Evolutionary conservation across 2,888 invertebrate species (phyloP), one percentile per base, ranked within the genome.

Genomic region (Dexiosoma caninum): DNA sequence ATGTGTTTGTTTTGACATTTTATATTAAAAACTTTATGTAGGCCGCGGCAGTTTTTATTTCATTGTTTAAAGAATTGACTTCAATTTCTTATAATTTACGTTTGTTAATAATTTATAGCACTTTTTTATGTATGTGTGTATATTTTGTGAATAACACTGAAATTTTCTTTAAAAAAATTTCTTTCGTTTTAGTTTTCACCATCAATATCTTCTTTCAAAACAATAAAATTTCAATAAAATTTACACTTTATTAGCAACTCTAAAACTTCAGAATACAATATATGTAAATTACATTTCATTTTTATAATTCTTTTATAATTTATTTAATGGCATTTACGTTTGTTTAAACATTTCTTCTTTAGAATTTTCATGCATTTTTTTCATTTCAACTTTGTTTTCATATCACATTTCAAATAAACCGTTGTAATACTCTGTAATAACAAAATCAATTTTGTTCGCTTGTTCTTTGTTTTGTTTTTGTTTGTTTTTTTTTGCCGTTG

Each of bases 351-450:
- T 30, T 30, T 35, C 23, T 55, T 55, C 27, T 16, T 21, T 5
- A n/a, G n/a, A n/a, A n/a, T n/a, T n/a, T n/a, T n/a, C n/a, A n/a
- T n/a, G n/a, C n/a, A 23, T 16, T 72, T 60, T 60, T n/a, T 10
- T 60, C 27, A 7, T n/a, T 57, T 59, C 8, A 49, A 49, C 23
- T 60, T 60, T 60, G 7, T 46, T 69, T 62, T 62, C 49, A 57
- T 72, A 80, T 71, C 60, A 46, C 46, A 55, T 55, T 66, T 51
- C 51, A 19, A 27, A 27, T 62, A 21, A 62, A 62, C 76, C 80
- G 71, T 80, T 80, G 46, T 12, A 57, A 51, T 8, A n/a, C n/a
- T n/a, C 12, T 37, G n/a, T 12, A 21, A 35, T 6, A 51, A 66
- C 57, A 40, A 59, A 42, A 42, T 30, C 44, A 62, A 14, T 66